These are phyloP conservation scores for Venturia canescens DNA, from an alignment of 1,140 invertebrate species.

Conservation along the genomic window DNA sequence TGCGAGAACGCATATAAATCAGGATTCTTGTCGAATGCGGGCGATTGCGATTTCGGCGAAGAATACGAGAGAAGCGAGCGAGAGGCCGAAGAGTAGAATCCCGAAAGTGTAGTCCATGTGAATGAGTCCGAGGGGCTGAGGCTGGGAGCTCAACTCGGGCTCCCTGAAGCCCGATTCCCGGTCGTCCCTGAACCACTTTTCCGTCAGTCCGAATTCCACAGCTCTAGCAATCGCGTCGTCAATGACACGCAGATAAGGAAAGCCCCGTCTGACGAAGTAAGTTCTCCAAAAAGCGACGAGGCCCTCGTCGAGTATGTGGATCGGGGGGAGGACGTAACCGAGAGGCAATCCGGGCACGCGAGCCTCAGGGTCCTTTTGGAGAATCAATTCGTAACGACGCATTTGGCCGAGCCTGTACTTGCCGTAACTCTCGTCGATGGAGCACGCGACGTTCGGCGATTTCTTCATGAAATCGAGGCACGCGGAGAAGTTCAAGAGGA, in stretches of 20 bases:
- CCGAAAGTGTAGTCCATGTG: constrained; percentile 3
- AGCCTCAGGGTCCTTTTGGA: not conserved
- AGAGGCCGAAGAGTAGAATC: not conserved
- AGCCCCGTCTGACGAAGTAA: constrained; percentile 43
- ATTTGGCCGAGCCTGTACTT: constrained; percentile 29
- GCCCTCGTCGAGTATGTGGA: constrained; percentile 42
- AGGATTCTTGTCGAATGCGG: not conserved
- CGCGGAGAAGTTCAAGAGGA: constrained; percentile 39
- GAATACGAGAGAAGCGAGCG: not conserved
- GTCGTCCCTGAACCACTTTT: constrained; percentile 50
- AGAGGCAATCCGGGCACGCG: not conserved
- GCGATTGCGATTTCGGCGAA: not conserved
- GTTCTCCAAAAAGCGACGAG: constrained; percentile 48
- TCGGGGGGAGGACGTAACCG: not conserved
- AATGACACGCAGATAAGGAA: constrained; percentile 42
- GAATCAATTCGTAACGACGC: not conserved
- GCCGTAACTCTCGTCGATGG: constrained; percentile 43
- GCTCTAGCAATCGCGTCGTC: constrained; percentile 25
- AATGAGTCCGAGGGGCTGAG: not conserved
- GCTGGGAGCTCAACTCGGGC: not conserved
- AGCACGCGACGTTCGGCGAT: constrained; percentile 44
- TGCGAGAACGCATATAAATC: not conserved
- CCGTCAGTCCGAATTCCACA: constrained; percentile 45
- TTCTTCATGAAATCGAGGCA: constrained; percentile 28
- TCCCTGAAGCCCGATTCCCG: constrained; percentile 10